Percentiles rank a stretch among this genome's conserved stretches.
Conservation (phyloP, 1,140 invertebrate species). For the Hycleus phaleratus region DNA sequence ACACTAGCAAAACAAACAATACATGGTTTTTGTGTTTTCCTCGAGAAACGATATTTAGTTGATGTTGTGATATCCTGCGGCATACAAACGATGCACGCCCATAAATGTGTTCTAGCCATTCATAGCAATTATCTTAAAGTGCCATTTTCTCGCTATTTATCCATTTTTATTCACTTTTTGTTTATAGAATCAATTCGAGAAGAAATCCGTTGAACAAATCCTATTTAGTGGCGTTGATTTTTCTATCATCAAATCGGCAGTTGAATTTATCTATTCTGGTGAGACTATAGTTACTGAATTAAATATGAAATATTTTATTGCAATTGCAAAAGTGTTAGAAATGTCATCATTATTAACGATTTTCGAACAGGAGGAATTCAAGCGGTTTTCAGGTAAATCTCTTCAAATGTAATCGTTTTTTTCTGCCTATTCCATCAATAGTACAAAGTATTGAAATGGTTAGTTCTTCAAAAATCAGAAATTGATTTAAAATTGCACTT, state of each 20-base stretch:
- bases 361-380: conserved; percentile 21
- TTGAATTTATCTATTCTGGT: conserved; percentile 39
- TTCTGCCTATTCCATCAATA: too few relatives aligned
- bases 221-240: conserved; percentile 36
- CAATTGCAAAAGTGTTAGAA: conserved; percentile 35
- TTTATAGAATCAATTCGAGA: conserved; percentile 26
- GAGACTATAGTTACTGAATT: conserved; percentile 33
- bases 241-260: conserved; percentile 31
- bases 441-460: too few relatives aligned
- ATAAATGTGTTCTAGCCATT: conserved; percentile 38
- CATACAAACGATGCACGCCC: conserved; percentile 35
- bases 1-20: conserved; percentile 30
- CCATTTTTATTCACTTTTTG: not conserved
- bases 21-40: conserved; percentile 32
- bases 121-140: conserved; percentile 14
- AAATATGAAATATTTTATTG: conserved; percentile 33
- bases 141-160: conserved; percentile 8
- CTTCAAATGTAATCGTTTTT: not conserved
- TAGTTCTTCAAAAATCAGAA: too few relatives aligned
- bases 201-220: conserved; percentile 30
- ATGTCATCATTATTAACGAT: conserved; percentile 31
- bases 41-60: conserved; percentile 39
- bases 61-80: conserved; percentile 38
- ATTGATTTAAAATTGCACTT: too few relatives aligned
- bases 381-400: conserved; percentile 13